Percentiles rank a stretch among this genome's conserved stretches.
phyloP scores from a whole-genome alignment of 2,113 vertebrate species.

The Microcebus murinus region DNA sequence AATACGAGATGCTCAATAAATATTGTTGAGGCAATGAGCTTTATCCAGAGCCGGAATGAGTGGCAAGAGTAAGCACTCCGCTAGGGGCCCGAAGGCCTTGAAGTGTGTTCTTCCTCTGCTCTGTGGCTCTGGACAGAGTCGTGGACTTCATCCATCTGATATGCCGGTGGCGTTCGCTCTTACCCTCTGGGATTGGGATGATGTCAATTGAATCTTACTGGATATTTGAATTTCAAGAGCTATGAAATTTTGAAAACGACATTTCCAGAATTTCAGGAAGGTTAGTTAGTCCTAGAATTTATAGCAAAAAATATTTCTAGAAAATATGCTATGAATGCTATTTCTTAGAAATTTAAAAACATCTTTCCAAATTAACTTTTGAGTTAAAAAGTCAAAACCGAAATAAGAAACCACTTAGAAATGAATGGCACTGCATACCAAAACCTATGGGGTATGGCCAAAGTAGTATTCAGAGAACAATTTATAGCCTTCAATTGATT shows the following conservation, averaged over 20 bases:
- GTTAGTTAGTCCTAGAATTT: background rate
- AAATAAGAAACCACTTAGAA: background rate
- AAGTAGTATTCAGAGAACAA: background rate
- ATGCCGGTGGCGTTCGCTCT: background rate
- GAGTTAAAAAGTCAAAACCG: background rate
- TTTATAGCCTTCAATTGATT: background rate
- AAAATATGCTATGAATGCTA: background rate
- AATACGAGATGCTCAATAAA: background rate
- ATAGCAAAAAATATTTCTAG: background rate
- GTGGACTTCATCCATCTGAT: background rate
- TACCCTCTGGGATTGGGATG: background rate
- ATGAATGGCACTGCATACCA: background rate
- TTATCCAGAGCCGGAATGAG: background rate
- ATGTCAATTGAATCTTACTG: background rate
- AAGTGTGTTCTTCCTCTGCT: background rate
- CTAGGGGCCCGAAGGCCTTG: background rate
- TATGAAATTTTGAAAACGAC: background rate
- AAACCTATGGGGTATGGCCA: background rate
- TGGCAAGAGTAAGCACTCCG: background rate
- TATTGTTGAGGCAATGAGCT: background rate
- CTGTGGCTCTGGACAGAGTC: background rate
- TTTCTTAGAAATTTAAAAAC: background rate
- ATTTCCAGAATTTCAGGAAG: background rate
- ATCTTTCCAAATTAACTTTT: conserved; percentile 6
- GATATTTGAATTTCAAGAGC: conserved; percentile 7